A percentile compares a stretch with the other conserved stretches of the same genome.
Evolutionary conservation across 2,888 invertebrate genomes (phyloP).

Genomic region (Conchocele bisecta): DNA sequence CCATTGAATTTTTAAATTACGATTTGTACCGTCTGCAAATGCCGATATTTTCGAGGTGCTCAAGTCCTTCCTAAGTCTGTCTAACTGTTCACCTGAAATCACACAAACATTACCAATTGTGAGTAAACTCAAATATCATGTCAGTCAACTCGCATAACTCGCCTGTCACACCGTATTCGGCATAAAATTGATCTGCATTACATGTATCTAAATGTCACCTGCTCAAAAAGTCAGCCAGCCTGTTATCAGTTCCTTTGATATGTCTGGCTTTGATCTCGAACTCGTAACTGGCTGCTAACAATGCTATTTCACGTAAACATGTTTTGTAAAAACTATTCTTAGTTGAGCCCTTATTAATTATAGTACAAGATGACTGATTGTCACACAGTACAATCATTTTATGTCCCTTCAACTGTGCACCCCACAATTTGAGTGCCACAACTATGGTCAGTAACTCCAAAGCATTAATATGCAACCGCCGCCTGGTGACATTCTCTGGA

Average conservation of each 20-base stretch:
- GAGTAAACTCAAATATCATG: not conserved
- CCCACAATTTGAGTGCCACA: not conserved
- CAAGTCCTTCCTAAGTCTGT: not conserved
- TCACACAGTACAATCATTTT: constrained; percentile 1
- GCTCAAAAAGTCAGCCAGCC: not conserved
- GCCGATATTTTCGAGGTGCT: not conserved
- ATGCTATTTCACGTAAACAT: constrained; percentile 1
- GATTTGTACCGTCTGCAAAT: not conserved
- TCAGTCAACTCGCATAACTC: not conserved
- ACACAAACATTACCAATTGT: not conserved
- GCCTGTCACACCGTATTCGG: not conserved
- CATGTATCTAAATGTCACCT: not conserved
- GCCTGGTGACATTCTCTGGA: not conserved
- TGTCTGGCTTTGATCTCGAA: not conserved
- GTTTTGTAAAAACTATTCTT: not conserved
- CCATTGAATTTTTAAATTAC: constrained; percentile 1
- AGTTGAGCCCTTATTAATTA: not conserved
- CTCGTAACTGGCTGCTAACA: not conserved
- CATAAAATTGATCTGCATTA: not conserved
- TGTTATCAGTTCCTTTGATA: not conserved
- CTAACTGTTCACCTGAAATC: not conserved
- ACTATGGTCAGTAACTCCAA: not conserved
- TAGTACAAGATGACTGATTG: not conserved
- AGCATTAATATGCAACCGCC: not conserved
- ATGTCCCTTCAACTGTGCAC: not conserved